Conservation (phyloP, 2,888 invertebrate species). For the Operophtera brumata region DNA sequence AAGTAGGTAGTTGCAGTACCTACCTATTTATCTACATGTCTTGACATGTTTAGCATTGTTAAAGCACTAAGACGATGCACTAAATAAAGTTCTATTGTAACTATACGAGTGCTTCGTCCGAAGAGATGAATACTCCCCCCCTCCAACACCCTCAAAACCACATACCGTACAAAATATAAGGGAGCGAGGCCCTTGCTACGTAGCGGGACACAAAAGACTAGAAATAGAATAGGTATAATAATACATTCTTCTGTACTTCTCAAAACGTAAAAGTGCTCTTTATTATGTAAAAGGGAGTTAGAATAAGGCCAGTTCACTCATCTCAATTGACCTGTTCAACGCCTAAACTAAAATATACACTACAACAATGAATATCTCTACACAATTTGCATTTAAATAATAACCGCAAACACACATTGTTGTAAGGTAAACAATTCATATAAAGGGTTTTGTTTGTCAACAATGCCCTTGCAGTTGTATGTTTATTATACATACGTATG, state of each 20-base stretch:
- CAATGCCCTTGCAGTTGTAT: slow-evolving; percentile 54
- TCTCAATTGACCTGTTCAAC: slow-evolving; percentile 15
- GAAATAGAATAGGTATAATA: no score
- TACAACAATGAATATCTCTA: slow-evolving; percentile 50
- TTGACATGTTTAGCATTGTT: slow-evolving; percentile 7
- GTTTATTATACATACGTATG: slow-evolving; percentile 35
- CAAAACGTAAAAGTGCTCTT: no score
- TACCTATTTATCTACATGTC: slow-evolving; percentile 7
- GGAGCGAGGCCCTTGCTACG: no score
- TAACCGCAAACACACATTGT: slow-evolving; percentile 61
- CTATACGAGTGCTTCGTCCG: no score
- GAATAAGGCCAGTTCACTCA: slow-evolving; percentile 1
- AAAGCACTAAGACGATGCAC: no score
- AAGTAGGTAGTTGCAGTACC: slow-evolving; percentile 2
- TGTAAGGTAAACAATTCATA: slow-evolving; percentile 63
- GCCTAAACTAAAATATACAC: slow-evolving; percentile 26
- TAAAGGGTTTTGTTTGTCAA: slow-evolving; percentile 69
- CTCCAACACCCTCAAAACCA: no score
- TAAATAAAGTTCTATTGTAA: no score
- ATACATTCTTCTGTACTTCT: neutral
- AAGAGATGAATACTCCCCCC: no score
- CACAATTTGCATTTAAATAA: slow-evolving; percentile 61
- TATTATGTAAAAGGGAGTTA: neutral
- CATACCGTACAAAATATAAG: no score
- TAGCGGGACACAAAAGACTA: no score